Conservation (phyloP, 2,797 vertebrate genomes). For the Stomatorhinus walkeri region DNA sequence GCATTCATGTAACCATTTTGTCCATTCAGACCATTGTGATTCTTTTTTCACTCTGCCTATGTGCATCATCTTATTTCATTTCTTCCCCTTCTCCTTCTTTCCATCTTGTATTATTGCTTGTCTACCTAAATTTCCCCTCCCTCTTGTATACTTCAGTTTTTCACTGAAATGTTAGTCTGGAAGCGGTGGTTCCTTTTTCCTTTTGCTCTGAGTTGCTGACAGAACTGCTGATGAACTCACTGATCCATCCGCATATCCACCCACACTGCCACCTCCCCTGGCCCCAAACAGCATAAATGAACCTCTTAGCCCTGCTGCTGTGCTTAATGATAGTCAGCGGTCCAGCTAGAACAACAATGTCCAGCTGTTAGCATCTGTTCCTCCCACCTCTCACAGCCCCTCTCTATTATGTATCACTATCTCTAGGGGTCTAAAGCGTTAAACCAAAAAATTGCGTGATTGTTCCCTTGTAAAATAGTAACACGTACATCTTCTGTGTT, state of each 20-base stretch:
- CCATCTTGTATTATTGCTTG: neutral
- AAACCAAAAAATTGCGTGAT: neutral
- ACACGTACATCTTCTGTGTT: neutral
- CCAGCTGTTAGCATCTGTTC: constrained; percentile 62
- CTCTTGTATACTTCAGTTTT: constrained; percentile 40
- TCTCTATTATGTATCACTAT: neutral
- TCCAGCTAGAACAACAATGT: constrained; percentile 44
- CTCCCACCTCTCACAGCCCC: constrained; percentile 7
- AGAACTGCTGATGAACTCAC: constrained; percentile 58
- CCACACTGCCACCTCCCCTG: neutral
- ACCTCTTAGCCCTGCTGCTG: constrained; percentile 55
- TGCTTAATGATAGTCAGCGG: constrained; percentile 61
- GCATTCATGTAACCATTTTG: neutral
- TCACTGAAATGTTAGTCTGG: constrained; percentile 37
- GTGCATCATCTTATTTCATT: neutral
- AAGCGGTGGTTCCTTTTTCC: constrained; percentile 34
- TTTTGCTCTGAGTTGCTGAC: constrained; percentile 52
- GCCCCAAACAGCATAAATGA: constrained; percentile 49
- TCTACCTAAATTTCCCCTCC: constrained; percentile 9
- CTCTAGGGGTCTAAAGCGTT: neutral
- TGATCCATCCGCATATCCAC: constrained; percentile 13
- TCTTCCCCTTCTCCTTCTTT: neutral
- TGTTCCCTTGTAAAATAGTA: neutral
- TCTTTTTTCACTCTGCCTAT: neutral
- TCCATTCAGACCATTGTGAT: constrained; percentile 33